These are phyloP conservation scores for Streptopelia turtur DNA, from an alignment of 2,797 vertebrate species.

Conservation along the genomic window DNA sequence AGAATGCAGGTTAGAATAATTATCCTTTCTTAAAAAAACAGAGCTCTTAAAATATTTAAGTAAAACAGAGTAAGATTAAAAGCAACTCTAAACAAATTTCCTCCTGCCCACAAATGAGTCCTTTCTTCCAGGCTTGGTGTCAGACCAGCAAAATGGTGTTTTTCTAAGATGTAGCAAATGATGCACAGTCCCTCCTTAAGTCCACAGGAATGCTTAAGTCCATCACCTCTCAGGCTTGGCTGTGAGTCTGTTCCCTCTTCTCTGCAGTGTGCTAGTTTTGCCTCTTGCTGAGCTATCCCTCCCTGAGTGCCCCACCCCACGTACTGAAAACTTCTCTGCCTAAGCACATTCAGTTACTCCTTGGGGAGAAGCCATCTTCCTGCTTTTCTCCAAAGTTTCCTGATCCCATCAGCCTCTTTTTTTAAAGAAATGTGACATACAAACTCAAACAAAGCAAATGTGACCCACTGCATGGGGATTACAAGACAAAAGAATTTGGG, in stretches of 20 bases:
- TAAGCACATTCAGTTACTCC: not conserved
- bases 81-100: not conserved
- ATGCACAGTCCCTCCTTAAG: not conserved
- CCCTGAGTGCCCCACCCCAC: not conserved
- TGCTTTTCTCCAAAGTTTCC: not conserved
- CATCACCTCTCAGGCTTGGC: not conserved
- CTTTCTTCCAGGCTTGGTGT: not conserved
- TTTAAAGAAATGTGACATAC: not conserved
- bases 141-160: not conserved
- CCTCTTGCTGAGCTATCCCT: not conserved
- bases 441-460: slow-evolving; percentile 10
- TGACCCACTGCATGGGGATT: not conserved
- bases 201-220: not conserved
- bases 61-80: not conserved
- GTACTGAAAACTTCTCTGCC: not conserved
- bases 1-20: not conserved
- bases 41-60: not conserved
- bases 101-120: not conserved
- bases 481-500: slow-evolving; percentile 1
- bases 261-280: not conserved
- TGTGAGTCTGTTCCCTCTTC: not conserved
- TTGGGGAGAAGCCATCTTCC: not conserved
- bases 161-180: not conserved
- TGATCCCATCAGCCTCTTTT: not conserved
- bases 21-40: not conserved